phyloP scores from a whole-genome alignment of 1,140 invertebrate species.

The Cydia pomonella region DNA sequence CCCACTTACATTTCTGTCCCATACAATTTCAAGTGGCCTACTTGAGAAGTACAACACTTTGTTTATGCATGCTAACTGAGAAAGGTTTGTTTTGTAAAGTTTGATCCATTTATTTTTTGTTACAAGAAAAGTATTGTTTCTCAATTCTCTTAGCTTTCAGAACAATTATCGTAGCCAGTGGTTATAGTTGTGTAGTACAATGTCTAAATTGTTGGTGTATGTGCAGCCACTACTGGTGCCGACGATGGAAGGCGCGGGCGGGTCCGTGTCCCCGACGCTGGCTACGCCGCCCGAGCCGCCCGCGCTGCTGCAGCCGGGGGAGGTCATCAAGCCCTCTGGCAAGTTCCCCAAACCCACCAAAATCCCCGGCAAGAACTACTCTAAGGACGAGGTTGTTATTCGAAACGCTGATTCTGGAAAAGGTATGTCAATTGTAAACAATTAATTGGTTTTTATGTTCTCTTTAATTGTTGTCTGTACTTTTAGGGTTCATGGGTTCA shows the following conservation, averaged over 20 bases:
- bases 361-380: constrained; percentile 94
- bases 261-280: constrained; percentile 73
- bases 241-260: constrained; percentile 73
- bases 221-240: constrained; percentile 69
- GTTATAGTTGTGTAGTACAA: background rate
- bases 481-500: no score
- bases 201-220: constrained; percentile 21
- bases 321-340: constrained; percentile 92
- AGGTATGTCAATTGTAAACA: constrained; percentile 82
- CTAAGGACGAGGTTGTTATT: constrained; percentile 96
- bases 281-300: constrained; percentile 78
- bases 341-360: constrained; percentile 94
- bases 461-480: no score
- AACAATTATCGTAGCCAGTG: background rate
- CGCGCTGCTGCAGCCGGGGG: constrained; percentile 86
- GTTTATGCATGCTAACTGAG: background rate
- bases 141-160: background rate
- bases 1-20: background rate
- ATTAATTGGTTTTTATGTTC: background rate
- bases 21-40: background rate
- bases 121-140: background rate
- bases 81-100: background rate
- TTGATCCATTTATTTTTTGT: background rate
- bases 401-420: constrained; percentile 96
- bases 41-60: background rate